Base-by-base conservation (phyloP, 2,888 invertebrate genomes). In the Heliconius hortense region DNA sequence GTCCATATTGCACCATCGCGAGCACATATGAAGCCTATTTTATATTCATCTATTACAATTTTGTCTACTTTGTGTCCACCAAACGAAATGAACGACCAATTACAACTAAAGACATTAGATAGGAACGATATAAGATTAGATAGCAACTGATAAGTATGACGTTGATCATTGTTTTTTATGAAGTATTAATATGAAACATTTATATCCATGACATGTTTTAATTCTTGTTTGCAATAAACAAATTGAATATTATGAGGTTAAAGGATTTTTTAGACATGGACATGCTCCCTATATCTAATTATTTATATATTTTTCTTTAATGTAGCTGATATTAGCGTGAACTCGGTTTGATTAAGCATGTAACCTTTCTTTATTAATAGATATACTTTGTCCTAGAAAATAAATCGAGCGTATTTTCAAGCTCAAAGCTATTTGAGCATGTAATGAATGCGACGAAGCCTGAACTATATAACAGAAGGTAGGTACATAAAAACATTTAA, bases 361-460 rank as follows among this genome's bases (percentile, higher is more conserved):
- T 86, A 88, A 86, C 86, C 86, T 88, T 89, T 88, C 88, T 87
- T 89, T 93, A 93, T 90, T 88, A 89, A 90, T 93, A 93, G 91
- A 85, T 83, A 84, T 88, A 85, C 88, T 88, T 85, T 89, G 90
- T 85, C 92, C 93, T 89, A 93, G 87, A 92, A 92, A 91, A 87
- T 90, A 87, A 93, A 81, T 86, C 85, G 84, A 90, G 90, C 93
- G 90, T 90, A 83, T 82, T 87, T 89, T 89, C 84, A 90, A 88
- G 90, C 89, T 86, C 87, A 85, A 84, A 83, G 84, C 86, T 89
- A 85, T 81, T 86, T 90, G 74, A 89, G 87, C 91, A 90, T 89
- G 84, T 88, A 89, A 90, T 87, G 84, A 81, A 88, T 82, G 86
- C 89, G 86, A 81, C 84, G 88, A 89, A 89, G 90, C 90, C 84